Conservation (phyloP, 2,888 invertebrate genomes). For the Polydrusus tereticollis region DNA sequence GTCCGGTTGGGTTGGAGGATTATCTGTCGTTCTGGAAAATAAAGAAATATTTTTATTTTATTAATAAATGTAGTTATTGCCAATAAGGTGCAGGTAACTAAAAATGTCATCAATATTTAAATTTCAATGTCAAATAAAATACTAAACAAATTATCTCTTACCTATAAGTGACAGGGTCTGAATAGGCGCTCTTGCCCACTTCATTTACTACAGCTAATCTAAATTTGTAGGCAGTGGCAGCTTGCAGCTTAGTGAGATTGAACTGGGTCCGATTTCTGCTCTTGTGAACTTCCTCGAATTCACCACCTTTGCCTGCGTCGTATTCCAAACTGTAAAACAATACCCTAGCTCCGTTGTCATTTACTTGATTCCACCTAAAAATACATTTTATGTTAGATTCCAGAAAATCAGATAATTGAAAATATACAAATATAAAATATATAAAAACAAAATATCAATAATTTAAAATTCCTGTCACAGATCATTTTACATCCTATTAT, state of each 20-base stretch:
- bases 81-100: too few species aligned
- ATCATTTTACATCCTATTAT: too few species aligned
- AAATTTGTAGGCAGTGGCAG: conserved; percentile 86
- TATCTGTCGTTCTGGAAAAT: conserved; percentile 75
- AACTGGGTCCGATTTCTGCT: conserved; percentile 80
- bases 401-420: too few species aligned
- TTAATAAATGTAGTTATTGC: too few species aligned
- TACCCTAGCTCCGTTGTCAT: conserved; percentile 86
- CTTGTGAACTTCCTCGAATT: conserved; percentile 80
- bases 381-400: too few species aligned
- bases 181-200: conserved; percentile 81
- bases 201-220: conserved; percentile 88
- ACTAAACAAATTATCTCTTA: background rate
- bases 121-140: conserved; percentile 1
- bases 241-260: conserved; percentile 79
- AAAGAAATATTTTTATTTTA: background rate
- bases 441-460: too few species aligned
- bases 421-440: too few species aligned
- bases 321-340: conserved; percentile 83
- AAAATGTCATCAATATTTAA: background rate
- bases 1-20: conserved; percentile 82
- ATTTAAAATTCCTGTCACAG: too few species aligned
- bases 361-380: conserved; percentile 64
- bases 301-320: conserved; percentile 78
- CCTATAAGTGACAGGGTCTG: conserved; percentile 71